These are phyloP conservation scores for Pinctada fucata DNA, from an alignment of 2,888 invertebrate species.

Conservation along the genomic window DNA sequence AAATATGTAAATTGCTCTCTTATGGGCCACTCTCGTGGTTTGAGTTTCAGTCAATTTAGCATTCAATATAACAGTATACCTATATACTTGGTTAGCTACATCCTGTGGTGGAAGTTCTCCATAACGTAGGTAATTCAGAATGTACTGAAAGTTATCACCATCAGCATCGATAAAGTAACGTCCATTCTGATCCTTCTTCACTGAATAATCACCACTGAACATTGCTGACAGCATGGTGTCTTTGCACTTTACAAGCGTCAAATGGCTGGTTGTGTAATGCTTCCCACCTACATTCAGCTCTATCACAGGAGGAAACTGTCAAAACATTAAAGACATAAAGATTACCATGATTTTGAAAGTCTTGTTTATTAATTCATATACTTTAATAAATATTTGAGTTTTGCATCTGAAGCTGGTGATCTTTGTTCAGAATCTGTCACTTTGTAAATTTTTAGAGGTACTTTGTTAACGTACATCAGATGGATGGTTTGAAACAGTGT, in stretches of 20 bases:
- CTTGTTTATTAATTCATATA: too few relatives aligned
- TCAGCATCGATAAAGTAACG: constrained; percentile 73
- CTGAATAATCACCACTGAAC: constrained; percentile 71
- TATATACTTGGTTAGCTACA: constrained; percentile 59
- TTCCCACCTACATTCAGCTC: constrained; percentile 73
- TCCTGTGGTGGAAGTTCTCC: constrained; percentile 64
- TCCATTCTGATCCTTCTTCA: constrained; percentile 65
- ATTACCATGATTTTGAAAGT: too few relatives aligned
- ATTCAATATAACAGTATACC: background rate
- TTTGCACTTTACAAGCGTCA: constrained; percentile 65
- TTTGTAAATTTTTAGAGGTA: too few relatives aligned
- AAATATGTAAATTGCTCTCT: too few relatives aligned
- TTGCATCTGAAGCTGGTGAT: too few relatives aligned
- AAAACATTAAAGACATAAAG: background rate
- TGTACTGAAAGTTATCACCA: constrained; percentile 66
- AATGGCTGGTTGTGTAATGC: constrained; percentile 65
- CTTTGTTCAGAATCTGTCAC: too few relatives aligned
- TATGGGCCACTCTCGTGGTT: too few relatives aligned
- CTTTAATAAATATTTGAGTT: too few relatives aligned
- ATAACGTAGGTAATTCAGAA: constrained; percentile 69
- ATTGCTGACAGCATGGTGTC: constrained; percentile 72
- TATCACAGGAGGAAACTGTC: constrained; percentile 65
- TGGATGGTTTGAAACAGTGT: too few relatives aligned
- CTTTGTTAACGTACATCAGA: too few relatives aligned
- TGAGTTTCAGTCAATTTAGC: too few relatives aligned